Conservation (phyloP, 2,888 invertebrate species). For the Heliconius charithonia region DNA sequence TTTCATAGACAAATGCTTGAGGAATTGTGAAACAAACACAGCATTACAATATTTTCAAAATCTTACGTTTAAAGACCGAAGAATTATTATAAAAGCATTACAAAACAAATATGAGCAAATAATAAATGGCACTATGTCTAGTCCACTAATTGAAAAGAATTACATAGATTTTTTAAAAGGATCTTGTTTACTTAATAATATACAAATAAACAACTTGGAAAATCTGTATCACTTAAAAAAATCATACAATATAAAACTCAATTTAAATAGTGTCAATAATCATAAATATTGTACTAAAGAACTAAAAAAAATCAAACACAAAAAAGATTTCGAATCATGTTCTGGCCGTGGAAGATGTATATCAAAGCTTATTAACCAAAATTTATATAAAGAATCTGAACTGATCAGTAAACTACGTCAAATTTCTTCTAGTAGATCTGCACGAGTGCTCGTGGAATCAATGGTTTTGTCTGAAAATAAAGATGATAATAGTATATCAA, state of each 20-base stretch:
- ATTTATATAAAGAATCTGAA: constrained; percentile 56
- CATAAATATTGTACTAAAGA: constrained; percentile 58
- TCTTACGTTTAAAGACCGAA: constrained; percentile 62
- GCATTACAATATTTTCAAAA: constrained; percentile 69
- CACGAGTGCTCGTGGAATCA: constrained; percentile 67
- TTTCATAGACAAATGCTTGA: constrained; percentile 72
- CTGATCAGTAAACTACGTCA: constrained; percentile 62
- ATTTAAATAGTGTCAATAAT: constrained; percentile 64
- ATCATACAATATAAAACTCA: constrained; percentile 62
- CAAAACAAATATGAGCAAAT: constrained; percentile 74
- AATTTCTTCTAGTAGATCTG: constrained; percentile 64
- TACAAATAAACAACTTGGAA: constrained; percentile 65
- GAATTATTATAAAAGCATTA: constrained; percentile 63
- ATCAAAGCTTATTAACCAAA: constrained; percentile 59
- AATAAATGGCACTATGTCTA: constrained; percentile 56
- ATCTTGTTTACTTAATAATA: constrained; percentile 59
- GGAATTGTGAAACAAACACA: constrained; percentile 67
- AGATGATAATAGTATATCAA: constrained; percentile 50
- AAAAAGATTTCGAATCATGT: constrained; percentile 55
- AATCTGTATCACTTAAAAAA: constrained; percentile 75
- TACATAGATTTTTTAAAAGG: constrained; percentile 79
- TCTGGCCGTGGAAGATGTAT: constrained; percentile 63
- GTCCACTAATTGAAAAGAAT: constrained; percentile 67
- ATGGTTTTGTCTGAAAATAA: constrained; percentile 55
- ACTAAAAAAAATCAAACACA: constrained; percentile 56